Evolutionary conservation across 2,113 vertebrate genomes (phyloP), one percentile per base, ranked within the genome.

Genomic region (Notarius quadriscutis): DNA sequence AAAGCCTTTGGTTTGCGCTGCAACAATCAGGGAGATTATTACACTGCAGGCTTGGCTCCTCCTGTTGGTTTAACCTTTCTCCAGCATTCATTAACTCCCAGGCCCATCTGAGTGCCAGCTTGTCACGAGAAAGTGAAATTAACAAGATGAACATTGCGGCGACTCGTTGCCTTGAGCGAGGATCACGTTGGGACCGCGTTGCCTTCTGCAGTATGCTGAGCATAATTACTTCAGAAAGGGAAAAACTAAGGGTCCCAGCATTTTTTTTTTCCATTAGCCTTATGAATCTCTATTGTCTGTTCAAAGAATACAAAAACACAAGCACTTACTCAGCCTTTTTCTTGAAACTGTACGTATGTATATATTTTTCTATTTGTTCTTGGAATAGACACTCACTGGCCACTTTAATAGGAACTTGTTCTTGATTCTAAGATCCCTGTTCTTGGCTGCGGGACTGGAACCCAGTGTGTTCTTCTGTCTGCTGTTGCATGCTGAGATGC

Each of bases 21-120:
- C 92, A 91, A 92, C 92, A 87, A 91, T 91, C 89, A 87, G 67
- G 87, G 78, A 81, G 58, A 92, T 94, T 89, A 94, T 94, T 94
- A 92, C 91, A 91, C 91, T 90, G 92, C 93, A 92, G 94, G 92
- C 84, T 90, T 79, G 89, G 91, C 92, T 93, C 92, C 93, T 95
- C 94, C 94, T 95, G 95, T 95, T 94, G 94, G 93, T 93, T 94
- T 95, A 95, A 95, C 95, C 95, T 95, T 94, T 95, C 92, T 72
- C 30, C 92, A 92, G 92, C 93, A 92, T 94, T 95, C 94, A 95
- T 95, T 95, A 95, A 93, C 93, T 94, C 92, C 85, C 91, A 92
- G 92, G 89, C 92, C 92, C 91, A 87, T 91, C 89, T 89, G 84
- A 91, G 91, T 91, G 89, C 93, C 91, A 89, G 90, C 92, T 93